Base-by-base conservation (phyloP, 92 coral and sea anemone genomes). In the Blastomussa wellsi region DNA sequence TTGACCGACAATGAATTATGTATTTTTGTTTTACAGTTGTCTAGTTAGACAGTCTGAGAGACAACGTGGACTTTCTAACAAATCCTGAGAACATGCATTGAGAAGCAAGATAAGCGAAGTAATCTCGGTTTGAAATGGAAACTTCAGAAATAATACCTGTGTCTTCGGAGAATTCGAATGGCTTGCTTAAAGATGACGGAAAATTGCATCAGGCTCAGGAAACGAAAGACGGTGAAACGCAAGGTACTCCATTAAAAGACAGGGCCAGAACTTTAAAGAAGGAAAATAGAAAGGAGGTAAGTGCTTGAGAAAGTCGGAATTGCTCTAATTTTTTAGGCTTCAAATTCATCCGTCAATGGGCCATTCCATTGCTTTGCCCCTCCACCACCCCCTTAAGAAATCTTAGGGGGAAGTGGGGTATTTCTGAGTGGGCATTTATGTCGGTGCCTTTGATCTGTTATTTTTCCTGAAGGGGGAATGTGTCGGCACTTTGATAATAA, bases 131-230 rank as follows among this genome's bases (percentile, higher is more conserved):
- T 36, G 17, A 53, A 72, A 82, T 82, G 86, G 77, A 82, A 26
- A 82, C 53, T 72, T 72, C 78, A 59, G 85, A 81, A 35, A 33
- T 22, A 51, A 49, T 49, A 22, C 85, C n/a, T 31, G 65, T 6
- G 51, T 20, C 85, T 49, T 22, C 7, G 69, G 79, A 72, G 78
- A 36, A 52, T 72, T 7, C 86, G 8, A 26, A n/a, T 10, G 78
- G 55, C 35, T 17, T 31, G 36, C 52, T 38, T 42, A 9, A 65
- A 31, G 74, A 67, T 11, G 84, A 32, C 16, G 74, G 22, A 16
- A 35, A 29, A 19, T 80, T 65, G 64, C 42, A 66, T 44, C 33
- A 66, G 53, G 17, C 42, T 37, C 28, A 66, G 41, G 3, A 60
- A 35, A 11, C 4, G 22, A 48, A 47, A 13, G 17, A 29, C 9